A percentile compares a stretch with the other conserved stretches of the same genome.
Evolutionary conservation across 2,888 invertebrate species (phyloP).

Genomic region (Nomada flava): DNA sequence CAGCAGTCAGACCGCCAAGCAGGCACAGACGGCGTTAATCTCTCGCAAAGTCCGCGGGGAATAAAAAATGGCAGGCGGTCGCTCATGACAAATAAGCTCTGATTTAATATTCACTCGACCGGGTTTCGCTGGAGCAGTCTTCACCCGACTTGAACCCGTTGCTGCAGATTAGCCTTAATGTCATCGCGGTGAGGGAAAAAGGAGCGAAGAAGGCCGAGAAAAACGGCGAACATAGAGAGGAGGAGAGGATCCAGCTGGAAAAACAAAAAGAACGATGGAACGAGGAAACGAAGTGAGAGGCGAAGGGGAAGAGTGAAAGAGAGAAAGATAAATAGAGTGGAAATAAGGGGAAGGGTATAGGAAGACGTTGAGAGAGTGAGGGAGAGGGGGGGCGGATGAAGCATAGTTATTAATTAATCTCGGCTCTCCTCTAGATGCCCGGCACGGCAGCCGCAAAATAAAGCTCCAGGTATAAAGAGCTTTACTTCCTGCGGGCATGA

Average conservation of each 20-base stretch:
- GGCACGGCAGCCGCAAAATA: slow-evolving; percentile 75
- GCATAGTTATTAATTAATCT: slow-evolving; percentile 80
- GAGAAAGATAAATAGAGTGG: slow-evolving; percentile 1
- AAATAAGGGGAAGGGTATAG: neutral
- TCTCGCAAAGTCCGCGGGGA: slow-evolving; percentile 59
- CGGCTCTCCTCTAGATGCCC: slow-evolving; percentile 65
- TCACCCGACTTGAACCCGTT: slow-evolving; percentile 60
- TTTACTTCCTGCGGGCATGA: slow-evolving; percentile 75
- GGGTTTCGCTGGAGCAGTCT: slow-evolving; percentile 62
- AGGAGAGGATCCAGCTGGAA: neutral
- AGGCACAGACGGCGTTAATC: slow-evolving; percentile 59
- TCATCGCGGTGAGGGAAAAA: slow-evolving; percentile 54
- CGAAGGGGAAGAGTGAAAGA: neutral
- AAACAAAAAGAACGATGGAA: slow-evolving; percentile 5
- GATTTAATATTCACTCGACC: slow-evolving; percentile 78
- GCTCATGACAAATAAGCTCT: slow-evolving; percentile 78
- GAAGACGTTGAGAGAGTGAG: slow-evolving; percentile 7
- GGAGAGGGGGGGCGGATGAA: slow-evolving; percentile 31
- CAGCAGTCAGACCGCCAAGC: slow-evolving; percentile 45
- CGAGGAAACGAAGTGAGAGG: neutral
- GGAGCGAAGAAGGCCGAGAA: neutral
- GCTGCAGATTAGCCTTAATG: slow-evolving; percentile 78
- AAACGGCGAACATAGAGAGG: neutral
- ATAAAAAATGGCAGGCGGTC: slow-evolving; percentile 62
- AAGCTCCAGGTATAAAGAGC: slow-evolving; percentile 76